A percentile compares a stretch with the other conserved stretches of the same genome.
phyloP scores from a whole-genome alignment of 2,888 invertebrate species.

The Carterocephalus palaemon region DNA sequence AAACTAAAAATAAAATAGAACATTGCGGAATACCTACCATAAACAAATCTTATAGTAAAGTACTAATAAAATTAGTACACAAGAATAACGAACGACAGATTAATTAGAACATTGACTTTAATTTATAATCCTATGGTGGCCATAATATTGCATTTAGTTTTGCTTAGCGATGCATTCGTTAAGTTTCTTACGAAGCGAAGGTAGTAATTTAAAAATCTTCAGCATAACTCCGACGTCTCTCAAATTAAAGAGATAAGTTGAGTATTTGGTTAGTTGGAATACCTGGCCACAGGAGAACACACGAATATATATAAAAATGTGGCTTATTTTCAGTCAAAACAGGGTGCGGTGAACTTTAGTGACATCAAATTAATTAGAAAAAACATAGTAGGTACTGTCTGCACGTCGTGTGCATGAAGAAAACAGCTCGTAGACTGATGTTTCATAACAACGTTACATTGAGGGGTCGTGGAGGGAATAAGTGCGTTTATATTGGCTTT shows the following conservation, averaged over 20 bases:
- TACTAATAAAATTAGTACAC: too few species aligned
- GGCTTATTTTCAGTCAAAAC: slow-evolving; percentile 12
- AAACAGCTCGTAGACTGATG: slow-evolving; percentile 3
- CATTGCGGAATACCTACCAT: too few species aligned
- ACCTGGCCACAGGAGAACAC: slow-evolving; percentile 8
- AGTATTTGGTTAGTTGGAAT: slow-evolving; percentile 21
- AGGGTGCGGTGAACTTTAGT: slow-evolving; percentile 19
- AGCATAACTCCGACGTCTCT: slow-evolving; percentile 1
- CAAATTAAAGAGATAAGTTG: slow-evolving; percentile 18
- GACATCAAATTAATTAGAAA: slow-evolving; percentile 22
- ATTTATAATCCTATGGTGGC: too few species aligned
- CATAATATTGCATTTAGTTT: too few species aligned
- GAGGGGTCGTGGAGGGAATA: background rate
- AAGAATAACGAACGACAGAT: too few species aligned
- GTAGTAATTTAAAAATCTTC: slow-evolving; percentile 13
- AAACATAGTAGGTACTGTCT: slow-evolving; percentile 15
- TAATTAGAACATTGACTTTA: too few species aligned
- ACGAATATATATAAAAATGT: slow-evolving; percentile 10
- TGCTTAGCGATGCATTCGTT: background rate
- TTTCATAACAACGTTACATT: slow-evolving; percentile 6
- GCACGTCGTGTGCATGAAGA: slow-evolving; percentile 12
- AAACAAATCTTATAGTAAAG: too few species aligned
- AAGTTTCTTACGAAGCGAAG: slow-evolving; percentile 4
- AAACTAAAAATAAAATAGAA: too few species aligned
- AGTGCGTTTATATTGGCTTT: background rate